Evolutionary conservation across 1,140 invertebrate genomes (phyloP).

Genomic region (Geopemphigus sp.): DNA sequence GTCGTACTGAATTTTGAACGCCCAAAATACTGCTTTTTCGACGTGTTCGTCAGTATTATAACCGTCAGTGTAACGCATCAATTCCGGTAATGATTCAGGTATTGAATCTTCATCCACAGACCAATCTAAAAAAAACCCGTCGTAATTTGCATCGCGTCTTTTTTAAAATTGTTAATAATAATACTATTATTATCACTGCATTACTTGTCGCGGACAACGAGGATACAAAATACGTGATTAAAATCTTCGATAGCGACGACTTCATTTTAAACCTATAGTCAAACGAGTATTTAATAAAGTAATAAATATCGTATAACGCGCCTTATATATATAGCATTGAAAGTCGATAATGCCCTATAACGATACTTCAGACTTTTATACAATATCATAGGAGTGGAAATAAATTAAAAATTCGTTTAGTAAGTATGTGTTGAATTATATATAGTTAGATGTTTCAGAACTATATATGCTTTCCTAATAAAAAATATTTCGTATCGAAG

Average conservation of each 20-base stretch:
- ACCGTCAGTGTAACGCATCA: background rate
- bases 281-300: background rate
- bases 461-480: too few species aligned
- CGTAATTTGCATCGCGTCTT: background rate
- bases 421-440: too few species aligned
- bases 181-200: too few species aligned
- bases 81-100: background rate
- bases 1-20: slow-evolving; percentile 5
- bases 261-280: background rate
- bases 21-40: background rate
- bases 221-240: background rate
- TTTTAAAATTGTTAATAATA: background rate
- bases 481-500: too few species aligned
- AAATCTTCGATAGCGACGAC: background rate
- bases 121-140: background rate
- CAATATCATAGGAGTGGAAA: too few species aligned
- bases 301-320: background rate
- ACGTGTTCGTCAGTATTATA: background rate
- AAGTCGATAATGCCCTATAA: too few species aligned
- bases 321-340: too few species aligned
- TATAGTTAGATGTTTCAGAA: too few species aligned
- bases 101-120: background rate
- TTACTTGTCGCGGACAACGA: background rate
- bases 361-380: too few species aligned
- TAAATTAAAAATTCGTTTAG: too few species aligned